A percentile compares a stretch with the other conserved stretches of the same genome.
phyloP scores from a whole-genome alignment of 2,888 invertebrate genomes.

The Synanthedon formicaeformis region DNA sequence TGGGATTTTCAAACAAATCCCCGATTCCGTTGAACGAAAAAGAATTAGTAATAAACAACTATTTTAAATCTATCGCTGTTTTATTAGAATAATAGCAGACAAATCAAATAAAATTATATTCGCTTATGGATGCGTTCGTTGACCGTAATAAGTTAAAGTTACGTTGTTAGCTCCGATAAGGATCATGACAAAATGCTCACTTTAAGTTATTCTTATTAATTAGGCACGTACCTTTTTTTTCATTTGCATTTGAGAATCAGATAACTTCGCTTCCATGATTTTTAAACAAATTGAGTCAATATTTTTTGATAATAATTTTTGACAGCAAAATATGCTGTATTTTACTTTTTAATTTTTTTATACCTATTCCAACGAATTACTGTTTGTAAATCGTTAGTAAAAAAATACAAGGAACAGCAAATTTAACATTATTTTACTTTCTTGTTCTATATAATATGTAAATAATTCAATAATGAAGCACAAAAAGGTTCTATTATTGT shows the following conservation, averaged over 20 bases:
- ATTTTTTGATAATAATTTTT: neutral
- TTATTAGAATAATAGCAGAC: too few relatives aligned
- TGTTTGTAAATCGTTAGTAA: too few relatives aligned
- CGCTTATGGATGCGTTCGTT: neutral
- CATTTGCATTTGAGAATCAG: neutral
- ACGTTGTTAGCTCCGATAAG: too few relatives aligned
- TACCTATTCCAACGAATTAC: neutral
- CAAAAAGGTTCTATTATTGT: too few relatives aligned
- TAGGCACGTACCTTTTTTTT: neutral
- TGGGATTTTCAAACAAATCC: neutral
- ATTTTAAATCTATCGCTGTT: too few relatives aligned
- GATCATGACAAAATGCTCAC: too few relatives aligned
- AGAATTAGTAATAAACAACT: neutral
- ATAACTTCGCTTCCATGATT: neutral
- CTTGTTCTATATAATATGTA: too few relatives aligned
- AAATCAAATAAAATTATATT: too few relatives aligned
- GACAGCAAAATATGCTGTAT: neutral
- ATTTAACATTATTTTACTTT: too few relatives aligned
- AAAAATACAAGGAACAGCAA: too few relatives aligned
- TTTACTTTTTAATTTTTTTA: neutral
- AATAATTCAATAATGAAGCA: too few relatives aligned
- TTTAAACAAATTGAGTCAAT: neutral
- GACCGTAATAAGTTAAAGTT: neutral
- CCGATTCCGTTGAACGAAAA: neutral
- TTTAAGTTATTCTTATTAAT: neutral